Evolutionary conservation across 2,797 vertebrate species (phyloP).

Genomic region (Rhyacichthys aspro): DNA sequence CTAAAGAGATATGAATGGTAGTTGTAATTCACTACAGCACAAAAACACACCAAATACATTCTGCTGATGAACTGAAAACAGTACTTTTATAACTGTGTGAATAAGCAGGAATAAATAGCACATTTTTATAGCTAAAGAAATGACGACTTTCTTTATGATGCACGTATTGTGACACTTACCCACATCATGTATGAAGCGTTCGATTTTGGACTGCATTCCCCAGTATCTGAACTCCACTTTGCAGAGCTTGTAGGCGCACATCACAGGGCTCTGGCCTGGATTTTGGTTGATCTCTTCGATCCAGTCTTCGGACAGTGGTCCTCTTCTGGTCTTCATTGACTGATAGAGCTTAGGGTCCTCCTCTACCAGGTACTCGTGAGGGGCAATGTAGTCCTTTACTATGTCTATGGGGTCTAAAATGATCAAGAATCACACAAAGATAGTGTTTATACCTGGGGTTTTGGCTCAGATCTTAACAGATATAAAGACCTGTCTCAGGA

Average conservation of each 20-base stretch:
- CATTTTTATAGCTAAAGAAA: too few relatives aligned
- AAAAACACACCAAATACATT: background rate
- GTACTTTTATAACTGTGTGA: too few relatives aligned
- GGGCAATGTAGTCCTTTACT: constrained; percentile 93
- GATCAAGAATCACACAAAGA: background rate
- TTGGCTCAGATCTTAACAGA: too few relatives aligned
- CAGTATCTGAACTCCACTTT: constrained; percentile 99
- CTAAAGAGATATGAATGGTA: constrained; percentile 22
- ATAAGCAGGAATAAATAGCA: too few relatives aligned
- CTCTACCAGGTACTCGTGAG: constrained; percentile 92
- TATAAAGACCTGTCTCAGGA: too few relatives aligned
- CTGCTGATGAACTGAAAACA: background rate
- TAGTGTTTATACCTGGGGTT: background rate
- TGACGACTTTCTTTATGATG: constrained; percentile 25
- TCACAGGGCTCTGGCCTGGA: constrained; percentile 82
- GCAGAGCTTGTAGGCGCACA: constrained; percentile 99
- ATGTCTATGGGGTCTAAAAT: constrained; percentile 94
- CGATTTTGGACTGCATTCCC: constrained; percentile 99
- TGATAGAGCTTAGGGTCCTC: constrained; percentile 94
- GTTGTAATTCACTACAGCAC: constrained; percentile 1
- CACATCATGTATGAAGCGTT: constrained; percentile 94
- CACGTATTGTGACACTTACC: constrained; percentile 45
- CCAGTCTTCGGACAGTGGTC: constrained; percentile 93
- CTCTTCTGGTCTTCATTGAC: constrained; percentile 90
- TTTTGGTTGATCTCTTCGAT: constrained; percentile 88